Conservation (phyloP, 2,888 invertebrate species). For the Ophion obscuratus region DNA sequence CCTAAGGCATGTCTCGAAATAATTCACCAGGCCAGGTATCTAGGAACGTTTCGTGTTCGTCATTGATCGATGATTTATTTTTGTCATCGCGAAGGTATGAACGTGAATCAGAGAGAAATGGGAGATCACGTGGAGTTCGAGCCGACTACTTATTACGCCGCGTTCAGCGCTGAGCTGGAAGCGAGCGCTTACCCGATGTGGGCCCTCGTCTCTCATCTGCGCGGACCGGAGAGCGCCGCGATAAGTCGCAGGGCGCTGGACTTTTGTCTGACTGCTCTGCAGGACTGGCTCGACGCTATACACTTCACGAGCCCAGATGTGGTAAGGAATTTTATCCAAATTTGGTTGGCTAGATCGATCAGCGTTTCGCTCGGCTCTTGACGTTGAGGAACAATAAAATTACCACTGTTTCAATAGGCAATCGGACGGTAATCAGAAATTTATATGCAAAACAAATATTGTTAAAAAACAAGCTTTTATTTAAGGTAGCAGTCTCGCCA, state of each 20-base stretch:
- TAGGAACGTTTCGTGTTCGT: background rate
- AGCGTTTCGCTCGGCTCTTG: too few species aligned
- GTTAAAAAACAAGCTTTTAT: too few species aligned
- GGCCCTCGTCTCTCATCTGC: constrained; percentile 96
- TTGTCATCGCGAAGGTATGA: constrained; percentile 90
- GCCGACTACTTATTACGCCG: constrained; percentile 98
- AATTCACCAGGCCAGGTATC: background rate
- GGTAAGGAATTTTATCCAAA: constrained; percentile 83
- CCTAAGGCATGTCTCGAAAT: background rate
- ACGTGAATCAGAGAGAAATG: constrained; percentile 96
- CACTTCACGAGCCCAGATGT: constrained; percentile 89
- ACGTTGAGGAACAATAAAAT: background rate
- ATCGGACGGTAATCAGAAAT: background rate
- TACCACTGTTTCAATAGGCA: background rate
- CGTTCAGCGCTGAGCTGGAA: constrained; percentile 98
- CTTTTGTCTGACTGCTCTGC: constrained; percentile 91
- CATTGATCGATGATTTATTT: background rate
- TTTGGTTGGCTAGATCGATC: too few species aligned
- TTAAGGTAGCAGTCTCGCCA: too few species aligned
- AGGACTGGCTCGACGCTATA: constrained; percentile 95
- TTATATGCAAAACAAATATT: too few species aligned
- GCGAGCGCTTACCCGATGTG: constrained; percentile 99
- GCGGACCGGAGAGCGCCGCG: constrained; percentile 89
- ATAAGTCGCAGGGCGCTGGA: constrained; percentile 91
- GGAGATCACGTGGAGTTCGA: constrained; percentile 98